phyloP scores from a whole-genome alignment of 2,797 vertebrate species.

The Choloepus didactylus region DNA sequence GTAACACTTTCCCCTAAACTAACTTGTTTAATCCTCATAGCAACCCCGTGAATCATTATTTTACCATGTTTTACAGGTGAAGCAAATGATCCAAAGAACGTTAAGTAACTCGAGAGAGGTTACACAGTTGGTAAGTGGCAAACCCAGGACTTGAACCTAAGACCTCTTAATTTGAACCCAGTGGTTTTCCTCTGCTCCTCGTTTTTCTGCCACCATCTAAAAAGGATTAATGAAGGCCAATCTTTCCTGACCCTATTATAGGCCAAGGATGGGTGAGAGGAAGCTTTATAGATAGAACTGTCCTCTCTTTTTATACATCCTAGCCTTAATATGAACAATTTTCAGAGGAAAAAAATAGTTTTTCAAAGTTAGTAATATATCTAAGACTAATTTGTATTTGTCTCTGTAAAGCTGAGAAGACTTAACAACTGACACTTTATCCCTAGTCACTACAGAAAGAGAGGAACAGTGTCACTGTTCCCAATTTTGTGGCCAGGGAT shows the following conservation, averaged over 20 bases:
- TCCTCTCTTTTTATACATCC: background rate
- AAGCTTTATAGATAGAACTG: background rate
- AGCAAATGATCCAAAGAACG: background rate
- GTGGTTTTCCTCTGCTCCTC: background rate
- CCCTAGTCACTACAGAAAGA: background rate
- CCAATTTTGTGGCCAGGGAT: background rate
- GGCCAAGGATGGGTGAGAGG: background rate
- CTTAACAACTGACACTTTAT: background rate
- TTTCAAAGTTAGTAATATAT: background rate
- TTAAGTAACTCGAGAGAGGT: background rate
- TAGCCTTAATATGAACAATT: background rate
- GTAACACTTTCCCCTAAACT: background rate
- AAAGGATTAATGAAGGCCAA: background rate
- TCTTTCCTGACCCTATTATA: background rate
- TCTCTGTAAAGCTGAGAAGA: slow-evolving; percentile 16
- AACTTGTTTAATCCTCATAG: background rate
- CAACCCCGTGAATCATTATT: background rate
- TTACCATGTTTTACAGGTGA: slow-evolving; percentile 25
- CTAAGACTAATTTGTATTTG: background rate
- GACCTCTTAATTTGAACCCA: background rate
- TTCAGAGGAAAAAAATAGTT: background rate
- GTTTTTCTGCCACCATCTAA: background rate
- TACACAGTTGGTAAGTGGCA: background rate
- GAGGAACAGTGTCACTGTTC: fast-evolving
- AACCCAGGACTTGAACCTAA: background rate